Conservation (phyloP, 2,113 vertebrate species). For the Barnardius zonarius region DNA sequence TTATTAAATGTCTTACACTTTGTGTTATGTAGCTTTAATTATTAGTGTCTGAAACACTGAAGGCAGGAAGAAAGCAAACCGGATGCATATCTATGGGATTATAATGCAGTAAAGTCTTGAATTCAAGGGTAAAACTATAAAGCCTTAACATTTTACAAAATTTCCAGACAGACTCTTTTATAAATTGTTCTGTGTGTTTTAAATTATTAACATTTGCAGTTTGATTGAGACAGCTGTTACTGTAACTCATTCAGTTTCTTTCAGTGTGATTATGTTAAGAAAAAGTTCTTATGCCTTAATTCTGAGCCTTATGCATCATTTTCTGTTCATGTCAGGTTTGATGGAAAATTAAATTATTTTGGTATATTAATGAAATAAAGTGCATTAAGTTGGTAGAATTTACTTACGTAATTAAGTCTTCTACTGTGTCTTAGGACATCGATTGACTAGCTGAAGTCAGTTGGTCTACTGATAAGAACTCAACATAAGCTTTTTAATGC, state of each 20-base stretch:
- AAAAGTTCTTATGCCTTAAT: background rate
- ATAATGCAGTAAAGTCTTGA: background rate
- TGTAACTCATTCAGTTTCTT: background rate
- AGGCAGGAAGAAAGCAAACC: background rate
- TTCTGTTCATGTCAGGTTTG: background rate
- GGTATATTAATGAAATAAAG: background rate
- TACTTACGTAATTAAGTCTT: background rate
- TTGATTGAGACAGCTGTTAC: background rate
- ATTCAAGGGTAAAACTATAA: background rate
- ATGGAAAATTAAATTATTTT: background rate
- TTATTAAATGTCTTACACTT: background rate
- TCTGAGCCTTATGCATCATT: background rate
- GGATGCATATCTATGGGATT: background rate
- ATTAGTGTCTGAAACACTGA: background rate
- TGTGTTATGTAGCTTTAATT: background rate
- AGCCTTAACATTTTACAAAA: background rate
- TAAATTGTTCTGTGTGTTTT: background rate
- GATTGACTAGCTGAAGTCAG: background rate
- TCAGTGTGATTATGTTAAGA: background rate
- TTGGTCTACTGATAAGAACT: background rate
- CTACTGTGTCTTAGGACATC: background rate
- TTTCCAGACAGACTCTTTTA: background rate
- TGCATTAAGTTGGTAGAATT: background rate
- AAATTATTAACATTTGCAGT: background rate
- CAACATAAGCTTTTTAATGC: background rate